Percentiles rank a stretch among this genome's conserved stretches.
These are phyloP conservation scores for Melanophora roralis DNA, from an alignment of 2,888 invertebrate species.

Conservation along the genomic window DNA sequence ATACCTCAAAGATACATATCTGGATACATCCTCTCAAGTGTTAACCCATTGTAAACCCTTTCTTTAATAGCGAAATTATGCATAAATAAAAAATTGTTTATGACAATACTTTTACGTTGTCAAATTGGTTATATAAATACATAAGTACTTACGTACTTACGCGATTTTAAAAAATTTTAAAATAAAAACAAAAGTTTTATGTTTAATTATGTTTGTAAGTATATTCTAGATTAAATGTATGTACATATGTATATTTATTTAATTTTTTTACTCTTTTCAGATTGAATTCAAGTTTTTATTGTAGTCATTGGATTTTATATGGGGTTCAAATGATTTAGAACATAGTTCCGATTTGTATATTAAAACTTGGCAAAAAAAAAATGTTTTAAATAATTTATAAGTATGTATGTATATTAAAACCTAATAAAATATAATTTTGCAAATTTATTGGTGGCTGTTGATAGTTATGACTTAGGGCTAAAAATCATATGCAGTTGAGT, in stretches of 20 bases:
- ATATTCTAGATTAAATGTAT: conserved; percentile 32
- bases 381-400: background rate
- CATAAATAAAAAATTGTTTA: too few species aligned
- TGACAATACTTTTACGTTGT: too few species aligned
- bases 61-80: too few species aligned
- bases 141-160: too few species aligned
- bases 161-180: too few species aligned
- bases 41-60: too few species aligned
- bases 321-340: background rate
- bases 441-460: background rate
- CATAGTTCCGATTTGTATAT: conserved; percentile 3
- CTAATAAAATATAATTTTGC: conserved; percentile 6
- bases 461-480: conserved; percentile 26
- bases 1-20: too few species aligned
- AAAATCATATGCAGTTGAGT: conserved; percentile 7
- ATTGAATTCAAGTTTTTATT: background rate
- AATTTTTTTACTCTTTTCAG: background rate
- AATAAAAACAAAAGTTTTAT: conserved; percentile 23
- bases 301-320: background rate
- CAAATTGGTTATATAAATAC: too few species aligned
- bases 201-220: conserved; percentile 35
- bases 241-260: too few species aligned
- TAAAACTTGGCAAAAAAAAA: too few species aligned
- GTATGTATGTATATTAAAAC: background rate
- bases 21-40: too few species aligned